Evolutionary conservation across 2,888 invertebrate species (phyloP), one percentile per base, ranked within the genome.

Genomic region (Aplocera efformata): DNA sequence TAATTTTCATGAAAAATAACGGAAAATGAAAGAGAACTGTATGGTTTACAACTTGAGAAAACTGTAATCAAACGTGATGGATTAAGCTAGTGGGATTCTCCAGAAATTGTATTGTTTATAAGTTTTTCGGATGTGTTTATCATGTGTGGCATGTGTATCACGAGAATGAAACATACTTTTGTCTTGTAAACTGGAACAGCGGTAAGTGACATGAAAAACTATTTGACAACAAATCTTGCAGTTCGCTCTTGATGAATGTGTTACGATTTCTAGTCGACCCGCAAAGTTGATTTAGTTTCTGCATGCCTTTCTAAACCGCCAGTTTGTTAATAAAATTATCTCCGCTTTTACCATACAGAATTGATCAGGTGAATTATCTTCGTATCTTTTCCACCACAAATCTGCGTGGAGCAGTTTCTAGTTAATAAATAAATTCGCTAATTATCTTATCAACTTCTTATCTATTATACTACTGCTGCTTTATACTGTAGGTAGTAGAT

Each of bases 121-220:
- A 56, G 59, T 60, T 53, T 47, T 46, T 48, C 50, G 54, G 54
- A 58, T 63, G 53, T 67, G 66, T 67, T 53, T 63, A 79, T 67
- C 72, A 80, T 84, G 83, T 84, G 84, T 78, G 74, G 72, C 77
- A 79, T 26, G 79, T 69, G 71, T 68, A 74, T 75, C 64, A 80
- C 68, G 61, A 82, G 74, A 77, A 85, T 79, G 81, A 82, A 83
- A 81, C 83, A 82, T 76, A 82, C 77, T 78, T 80, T 69, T 63
- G 70, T 69, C 64, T 75, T 74, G 63, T 75, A 67, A 72, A 67
- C 63, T 72, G 67, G 66, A 71, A 72, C 65, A 78, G 70, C 71
- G 79, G 85, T 86, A 81, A 81, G 85, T 79, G 43, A 49, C 55
- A 42, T 62, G 49, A 49, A 56, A 61, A 65, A 58, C 53, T 55